Evolutionary conservation across 1,140 invertebrate genomes (phyloP).

Genomic region (Drosophila pseudoananassae): DNA sequence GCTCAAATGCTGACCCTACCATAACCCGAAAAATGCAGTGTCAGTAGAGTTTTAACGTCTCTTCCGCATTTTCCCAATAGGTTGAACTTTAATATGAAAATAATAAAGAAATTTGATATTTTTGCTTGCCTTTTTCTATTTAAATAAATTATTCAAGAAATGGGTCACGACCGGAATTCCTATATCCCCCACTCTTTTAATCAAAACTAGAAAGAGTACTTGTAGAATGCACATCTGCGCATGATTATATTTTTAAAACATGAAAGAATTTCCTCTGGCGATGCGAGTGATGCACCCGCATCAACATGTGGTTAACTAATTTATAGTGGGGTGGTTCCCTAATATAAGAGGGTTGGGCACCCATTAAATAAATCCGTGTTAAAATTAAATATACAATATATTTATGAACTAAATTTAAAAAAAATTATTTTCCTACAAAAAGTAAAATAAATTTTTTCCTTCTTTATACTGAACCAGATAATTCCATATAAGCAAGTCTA

Average conservation of each 20-base stretch:
- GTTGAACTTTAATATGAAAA: conserved; percentile 39
- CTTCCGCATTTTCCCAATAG: conserved; percentile 47
- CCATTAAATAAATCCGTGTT: no score
- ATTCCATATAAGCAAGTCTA: no score
- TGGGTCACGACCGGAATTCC: neutral
- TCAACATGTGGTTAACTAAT: conserved; percentile 24
- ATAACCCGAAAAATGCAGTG: conserved; percentile 34
- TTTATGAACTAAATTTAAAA: no score
- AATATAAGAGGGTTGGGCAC: neutral
- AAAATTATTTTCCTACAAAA: no score
- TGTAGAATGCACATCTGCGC: neutral
- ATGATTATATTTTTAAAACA: conserved; percentile 1
- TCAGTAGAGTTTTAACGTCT: conserved; percentile 22
- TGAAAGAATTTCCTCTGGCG: neutral
- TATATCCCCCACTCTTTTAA: neutral
- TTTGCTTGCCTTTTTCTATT: no score
- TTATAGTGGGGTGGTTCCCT: neutral
- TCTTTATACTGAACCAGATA: no score
- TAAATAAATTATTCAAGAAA: neutral
- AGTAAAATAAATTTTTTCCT: no score
- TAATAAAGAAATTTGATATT: neutral
- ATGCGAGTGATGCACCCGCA: conserved; percentile 9
- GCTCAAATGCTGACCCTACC: conserved; percentile 35
- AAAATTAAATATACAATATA: no score
- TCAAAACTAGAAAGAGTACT: neutral